Evolutionary conservation across 2,888 invertebrate species (phyloP).

Genomic region (Rhyacophila evoluta): DNA sequence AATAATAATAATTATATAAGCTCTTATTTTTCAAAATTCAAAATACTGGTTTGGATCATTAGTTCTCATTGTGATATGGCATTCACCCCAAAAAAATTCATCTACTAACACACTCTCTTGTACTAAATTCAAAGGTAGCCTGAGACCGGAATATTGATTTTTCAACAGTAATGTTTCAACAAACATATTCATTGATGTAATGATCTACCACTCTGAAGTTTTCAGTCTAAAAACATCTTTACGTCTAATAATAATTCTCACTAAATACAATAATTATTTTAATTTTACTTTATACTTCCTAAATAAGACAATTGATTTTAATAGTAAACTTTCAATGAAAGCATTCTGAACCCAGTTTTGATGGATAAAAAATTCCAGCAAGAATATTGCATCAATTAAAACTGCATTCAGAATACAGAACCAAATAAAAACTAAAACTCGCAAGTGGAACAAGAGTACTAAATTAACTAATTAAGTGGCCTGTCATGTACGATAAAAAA

Average conservation of each 20-base stretch:
- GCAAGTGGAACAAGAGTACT: neutral
- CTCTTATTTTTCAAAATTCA: constrained; percentile 54
- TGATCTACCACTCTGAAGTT: constrained; percentile 21
- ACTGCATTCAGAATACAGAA: constrained; percentile 1
- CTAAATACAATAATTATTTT: constrained; percentile 29
- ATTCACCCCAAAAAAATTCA: constrained; percentile 33
- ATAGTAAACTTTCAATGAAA: constrained; percentile 11
- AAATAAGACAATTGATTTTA: constrained; percentile 7
- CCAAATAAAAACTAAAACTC: neutral
- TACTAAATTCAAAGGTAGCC: neutral
- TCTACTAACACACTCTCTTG: constrained; percentile 16
- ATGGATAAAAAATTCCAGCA: neutral
- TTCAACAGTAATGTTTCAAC: neutral
- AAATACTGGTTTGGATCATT: constrained; percentile 53
- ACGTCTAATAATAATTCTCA: constrained; percentile 25
- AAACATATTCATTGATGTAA: neutral
- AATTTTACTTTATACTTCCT: neutral
- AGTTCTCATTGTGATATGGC: constrained; percentile 45
- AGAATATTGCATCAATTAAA: neutral
- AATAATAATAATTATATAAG: constrained; percentile 49
- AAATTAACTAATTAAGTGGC: neutral
- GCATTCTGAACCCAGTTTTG: constrained; percentile 1
- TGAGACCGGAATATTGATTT: neutral
- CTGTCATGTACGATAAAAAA: neutral
- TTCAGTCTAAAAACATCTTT: constrained; percentile 26